Base-by-base conservation (phyloP, 2,888 invertebrate genomes). In the Zygaena filipendulae region DNA sequence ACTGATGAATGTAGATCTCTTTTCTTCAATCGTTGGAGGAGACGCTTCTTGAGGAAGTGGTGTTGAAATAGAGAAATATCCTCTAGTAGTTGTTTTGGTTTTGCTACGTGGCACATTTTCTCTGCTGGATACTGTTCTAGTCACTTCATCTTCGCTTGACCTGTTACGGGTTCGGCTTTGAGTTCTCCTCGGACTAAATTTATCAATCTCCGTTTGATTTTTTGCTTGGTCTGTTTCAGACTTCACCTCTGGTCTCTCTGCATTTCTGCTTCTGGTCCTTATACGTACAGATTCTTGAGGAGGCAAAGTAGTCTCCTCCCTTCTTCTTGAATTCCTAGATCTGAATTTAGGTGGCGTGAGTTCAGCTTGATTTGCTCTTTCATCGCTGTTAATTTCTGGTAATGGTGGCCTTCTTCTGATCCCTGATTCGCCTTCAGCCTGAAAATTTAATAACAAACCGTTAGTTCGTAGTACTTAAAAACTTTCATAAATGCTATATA, bases 151-250 rank as follows among this genome's bases (percentile, higher is more conserved):
- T 33, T 52, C 49, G 21, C 40, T 36, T 9, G 57, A 47, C 47
- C 58, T 62, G 37, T 52, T 63, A 20, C 71, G 67, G 27, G 68
- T 55, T 48, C 77, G 64, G 47, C 45, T 55, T 21, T 44, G 50
- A 23, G 62, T 64, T 48, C 59, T 70, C 59, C 66, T 62, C 12
- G 67, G 62, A 49, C 70, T 61, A 37, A 68, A 67, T 59, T 63
- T 61, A 56, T 71, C 71, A 29, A 49, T 54, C 41, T 39, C 51
- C 40, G 52, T 45, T 33, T 52, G 38, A 36, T 43, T 39, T 38
- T 40, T 42, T 8, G 52, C 43, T 38, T 50, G 44, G 38, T 53
- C 52, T 22, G 45, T 41, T 37, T 50, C 43, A 47, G 37, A 26
- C 41, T 39, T 27, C n/a, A n/a, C n/a, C 20, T 53, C 50, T 29